phyloP scores from a whole-genome alignment of 2,888 invertebrate species.

The Ptychoptera contaminata region DNA sequence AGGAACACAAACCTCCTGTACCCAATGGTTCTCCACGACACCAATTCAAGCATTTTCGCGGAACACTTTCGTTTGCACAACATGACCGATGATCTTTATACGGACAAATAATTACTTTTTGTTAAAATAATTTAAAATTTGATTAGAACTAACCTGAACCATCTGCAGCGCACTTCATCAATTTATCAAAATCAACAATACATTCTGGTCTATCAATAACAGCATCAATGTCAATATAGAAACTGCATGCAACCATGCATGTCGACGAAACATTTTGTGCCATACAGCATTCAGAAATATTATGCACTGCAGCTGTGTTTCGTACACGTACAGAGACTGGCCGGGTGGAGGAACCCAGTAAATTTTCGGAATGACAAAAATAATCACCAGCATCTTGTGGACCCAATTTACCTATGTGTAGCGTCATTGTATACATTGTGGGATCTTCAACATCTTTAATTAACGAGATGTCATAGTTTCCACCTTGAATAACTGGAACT shows the following conservation, averaged over 20 bases:
- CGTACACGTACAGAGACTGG: slow-evolving; percentile 59
- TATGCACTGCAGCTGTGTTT: slow-evolving; percentile 44
- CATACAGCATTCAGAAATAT: slow-evolving; percentile 68
- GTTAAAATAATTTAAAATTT: slow-evolving; percentile 11
- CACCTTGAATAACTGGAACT: slow-evolving; percentile 59
- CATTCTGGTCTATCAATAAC: slow-evolving; percentile 69
- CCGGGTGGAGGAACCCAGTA: slow-evolving; percentile 55
- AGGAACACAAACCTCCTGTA: slow-evolving; percentile 46
- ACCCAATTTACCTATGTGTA: slow-evolving; percentile 55
- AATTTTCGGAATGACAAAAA: slow-evolving; percentile 73
- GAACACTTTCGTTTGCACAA: slow-evolving; percentile 65
- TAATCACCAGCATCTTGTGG: slow-evolving; percentile 63
- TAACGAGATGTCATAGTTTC: slow-evolving; percentile 51
- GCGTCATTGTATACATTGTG: slow-evolving; percentile 54
- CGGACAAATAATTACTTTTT: neutral
- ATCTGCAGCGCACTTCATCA: slow-evolving; percentile 74
- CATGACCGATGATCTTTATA: slow-evolving; percentile 66
- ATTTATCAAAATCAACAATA: slow-evolving; percentile 66
- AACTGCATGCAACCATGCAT: slow-evolving; percentile 72
- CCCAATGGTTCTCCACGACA: slow-evolving; percentile 62
- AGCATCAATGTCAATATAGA: slow-evolving; percentile 68
- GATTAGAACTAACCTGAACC: slow-evolving; percentile 38
- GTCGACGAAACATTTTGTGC: slow-evolving; percentile 59
- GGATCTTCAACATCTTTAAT: slow-evolving; percentile 44
- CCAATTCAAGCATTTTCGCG: slow-evolving; percentile 66